phyloP scores from a whole-genome alignment of 2,888 invertebrate genomes.

The Caenorhabditis sp. region DNA sequence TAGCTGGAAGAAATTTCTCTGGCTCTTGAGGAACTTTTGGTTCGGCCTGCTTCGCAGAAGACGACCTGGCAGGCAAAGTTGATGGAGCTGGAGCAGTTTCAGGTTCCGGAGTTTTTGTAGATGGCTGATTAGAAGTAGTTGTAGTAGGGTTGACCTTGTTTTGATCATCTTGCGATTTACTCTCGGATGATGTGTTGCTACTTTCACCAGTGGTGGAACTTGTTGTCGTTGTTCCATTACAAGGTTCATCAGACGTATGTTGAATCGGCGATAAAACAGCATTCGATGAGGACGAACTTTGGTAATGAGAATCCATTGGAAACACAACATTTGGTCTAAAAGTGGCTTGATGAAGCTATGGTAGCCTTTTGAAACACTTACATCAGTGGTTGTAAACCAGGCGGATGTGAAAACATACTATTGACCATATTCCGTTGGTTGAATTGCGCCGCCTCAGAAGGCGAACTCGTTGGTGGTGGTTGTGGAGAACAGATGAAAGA shows the following conservation, averaged over 20 bases:
- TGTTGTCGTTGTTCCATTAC: background rate
- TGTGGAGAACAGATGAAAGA: conserved; percentile 12
- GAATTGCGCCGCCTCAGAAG: background rate
- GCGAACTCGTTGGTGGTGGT: background rate
- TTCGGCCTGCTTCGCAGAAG: background rate
- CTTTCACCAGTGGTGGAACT: background rate
- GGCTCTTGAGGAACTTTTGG: conserved; percentile 36
- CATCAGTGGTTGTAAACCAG: conserved; percentile 24
- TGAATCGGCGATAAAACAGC: background rate
- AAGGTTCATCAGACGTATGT: background rate
- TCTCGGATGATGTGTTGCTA: background rate
- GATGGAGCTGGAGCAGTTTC: background rate
- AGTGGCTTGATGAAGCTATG: background rate
- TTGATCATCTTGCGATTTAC: conserved; percentile 4
- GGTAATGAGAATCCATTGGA: background rate
- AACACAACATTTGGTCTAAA: conserved; percentile 9
- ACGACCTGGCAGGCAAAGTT: background rate
- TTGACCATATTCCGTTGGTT: background rate
- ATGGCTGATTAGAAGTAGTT: background rate
- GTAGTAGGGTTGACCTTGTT: no score
- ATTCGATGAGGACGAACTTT: background rate
- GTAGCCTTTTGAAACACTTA: background rate
- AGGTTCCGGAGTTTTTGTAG: conserved; percentile 3
- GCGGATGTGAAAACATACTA: conserved; percentile 13
- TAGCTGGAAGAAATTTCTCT: conserved; percentile 11